These are phyloP conservation scores for Callipepla squamata DNA, from an alignment of 2,113 vertebrate genomes.

Conservation along the genomic window DNA sequence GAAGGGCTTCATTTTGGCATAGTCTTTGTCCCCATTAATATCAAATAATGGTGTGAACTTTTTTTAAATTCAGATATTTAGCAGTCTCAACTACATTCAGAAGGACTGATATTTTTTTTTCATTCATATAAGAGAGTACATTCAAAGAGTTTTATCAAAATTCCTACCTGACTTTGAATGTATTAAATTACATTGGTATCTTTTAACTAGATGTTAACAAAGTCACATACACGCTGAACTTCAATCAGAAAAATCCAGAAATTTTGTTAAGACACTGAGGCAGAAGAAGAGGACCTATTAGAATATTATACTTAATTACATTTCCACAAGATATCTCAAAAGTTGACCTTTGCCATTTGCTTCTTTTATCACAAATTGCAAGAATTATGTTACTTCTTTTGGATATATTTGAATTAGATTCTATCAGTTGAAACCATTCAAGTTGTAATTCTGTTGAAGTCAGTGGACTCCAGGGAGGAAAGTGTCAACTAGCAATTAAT, in stretches of 20 bases:
- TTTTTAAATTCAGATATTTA: neutral
- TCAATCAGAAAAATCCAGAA: constrained; percentile 15
- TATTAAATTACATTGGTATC: constrained; percentile 24
- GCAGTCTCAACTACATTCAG: neutral
- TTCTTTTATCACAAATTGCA: constrained; percentile 24
- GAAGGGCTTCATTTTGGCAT: neutral
- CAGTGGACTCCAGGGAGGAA: neutral
- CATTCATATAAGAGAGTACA: neutral
- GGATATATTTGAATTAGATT: neutral
- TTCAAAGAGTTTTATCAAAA: constrained; percentile 14
- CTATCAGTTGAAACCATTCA: neutral
- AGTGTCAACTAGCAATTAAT: constrained; percentile 9
- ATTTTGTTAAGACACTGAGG: neutral
- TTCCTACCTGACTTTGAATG: neutral
- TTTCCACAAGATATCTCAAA: constrained; percentile 27
- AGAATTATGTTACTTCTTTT: constrained; percentile 18
- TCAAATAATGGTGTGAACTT: neutral
- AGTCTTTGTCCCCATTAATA: neutral
- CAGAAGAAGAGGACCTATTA: neutral
- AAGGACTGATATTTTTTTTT: constrained; percentile 15
- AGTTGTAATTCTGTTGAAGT: neutral
- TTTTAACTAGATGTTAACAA: neutral
- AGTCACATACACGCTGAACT: neutral
- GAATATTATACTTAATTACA: constrained; percentile 25
- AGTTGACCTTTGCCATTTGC: constrained; percentile 43